phyloP scores from a whole-genome alignment of 2,797 vertebrate species.

The Pipistrellus kuhlii region DNA sequence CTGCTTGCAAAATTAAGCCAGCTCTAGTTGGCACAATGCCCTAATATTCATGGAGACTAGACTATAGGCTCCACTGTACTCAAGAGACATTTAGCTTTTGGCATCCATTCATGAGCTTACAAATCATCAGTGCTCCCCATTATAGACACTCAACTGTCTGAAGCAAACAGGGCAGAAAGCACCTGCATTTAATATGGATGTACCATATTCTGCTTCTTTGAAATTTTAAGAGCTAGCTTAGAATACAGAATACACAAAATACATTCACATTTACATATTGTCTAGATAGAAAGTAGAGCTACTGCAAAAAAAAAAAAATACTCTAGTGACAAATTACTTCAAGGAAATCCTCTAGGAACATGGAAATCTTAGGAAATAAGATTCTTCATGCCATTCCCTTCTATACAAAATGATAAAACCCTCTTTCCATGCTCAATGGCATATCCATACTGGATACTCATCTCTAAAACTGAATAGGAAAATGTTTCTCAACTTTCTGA shows the following conservation, averaged over 20 bases:
- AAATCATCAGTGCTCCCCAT: slow-evolving; percentile 70
- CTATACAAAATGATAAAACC: background rate
- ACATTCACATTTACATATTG: slow-evolving; percentile 54
- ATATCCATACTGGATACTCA: background rate
- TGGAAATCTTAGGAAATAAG: slow-evolving; percentile 23
- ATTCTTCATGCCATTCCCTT: background rate
- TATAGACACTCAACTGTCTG: slow-evolving; percentile 72
- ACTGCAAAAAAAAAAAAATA: slow-evolving; percentile 65
- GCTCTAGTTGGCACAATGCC: slow-evolving; percentile 76
- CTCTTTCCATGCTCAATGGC: background rate
- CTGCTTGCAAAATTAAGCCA: slow-evolving; percentile 78
- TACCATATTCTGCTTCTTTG: slow-evolving; percentile 57
- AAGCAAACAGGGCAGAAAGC: slow-evolving; percentile 74
- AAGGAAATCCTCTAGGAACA: slow-evolving; percentile 57
- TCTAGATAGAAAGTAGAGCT: slow-evolving; percentile 54
- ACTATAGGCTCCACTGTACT: slow-evolving; percentile 75
- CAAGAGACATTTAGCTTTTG: slow-evolving; percentile 70
- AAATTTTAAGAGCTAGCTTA: slow-evolving; percentile 64
- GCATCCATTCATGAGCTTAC: slow-evolving; percentile 68
- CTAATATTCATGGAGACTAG: slow-evolving; percentile 73
- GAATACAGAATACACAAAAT: slow-evolving; percentile 59
- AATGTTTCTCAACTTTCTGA: background rate
- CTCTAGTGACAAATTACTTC: slow-evolving; percentile 34
- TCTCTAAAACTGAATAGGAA: slow-evolving; percentile 28
- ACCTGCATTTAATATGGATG: slow-evolving; percentile 62